Conservation (phyloP, 1,140 invertebrate genomes). For the Trachymyrmex septentrionalis region DNA sequence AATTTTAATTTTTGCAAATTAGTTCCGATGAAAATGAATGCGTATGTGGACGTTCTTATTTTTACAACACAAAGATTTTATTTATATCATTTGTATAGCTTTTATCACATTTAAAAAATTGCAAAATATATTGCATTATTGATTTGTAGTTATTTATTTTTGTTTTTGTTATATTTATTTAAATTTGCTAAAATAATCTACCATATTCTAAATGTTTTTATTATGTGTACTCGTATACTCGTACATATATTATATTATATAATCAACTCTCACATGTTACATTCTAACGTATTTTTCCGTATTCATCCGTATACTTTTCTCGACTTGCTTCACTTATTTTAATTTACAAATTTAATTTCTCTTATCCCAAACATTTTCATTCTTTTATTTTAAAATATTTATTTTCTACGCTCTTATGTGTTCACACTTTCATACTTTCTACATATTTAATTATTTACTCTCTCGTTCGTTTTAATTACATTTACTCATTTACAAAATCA, state of each 20-base stretch:
- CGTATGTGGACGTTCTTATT: neutral
- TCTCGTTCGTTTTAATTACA: neutral
- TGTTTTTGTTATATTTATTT: neutral
- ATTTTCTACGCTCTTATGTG: neutral
- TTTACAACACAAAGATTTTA: neutral
- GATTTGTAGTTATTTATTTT: neutral
- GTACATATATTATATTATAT: too few relatives aligned
- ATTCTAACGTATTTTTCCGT: neutral
- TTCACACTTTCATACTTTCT: conserved; percentile 11
- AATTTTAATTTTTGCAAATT: conserved; percentile 7
- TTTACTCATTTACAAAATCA: neutral
- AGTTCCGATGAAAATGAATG: neutral
- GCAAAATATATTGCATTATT: neutral
- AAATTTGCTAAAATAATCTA: neutral
- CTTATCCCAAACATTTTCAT: neutral
- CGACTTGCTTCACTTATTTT: neutral
- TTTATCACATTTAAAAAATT: neutral
- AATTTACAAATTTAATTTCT: conserved; percentile 2
- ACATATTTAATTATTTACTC: neutral
- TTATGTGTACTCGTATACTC: neutral
- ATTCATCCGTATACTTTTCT: neutral
- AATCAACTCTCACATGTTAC: neutral
- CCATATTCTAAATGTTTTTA: neutral
- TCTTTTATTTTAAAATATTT: neutral
- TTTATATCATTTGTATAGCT: neutral